Percentiles rank a stretch among this genome's conserved stretches.
Evolutionary conservation across 64 coral and sea anemone genomes (phyloP).

Genomic region (Pachyseris speciosa): DNA sequence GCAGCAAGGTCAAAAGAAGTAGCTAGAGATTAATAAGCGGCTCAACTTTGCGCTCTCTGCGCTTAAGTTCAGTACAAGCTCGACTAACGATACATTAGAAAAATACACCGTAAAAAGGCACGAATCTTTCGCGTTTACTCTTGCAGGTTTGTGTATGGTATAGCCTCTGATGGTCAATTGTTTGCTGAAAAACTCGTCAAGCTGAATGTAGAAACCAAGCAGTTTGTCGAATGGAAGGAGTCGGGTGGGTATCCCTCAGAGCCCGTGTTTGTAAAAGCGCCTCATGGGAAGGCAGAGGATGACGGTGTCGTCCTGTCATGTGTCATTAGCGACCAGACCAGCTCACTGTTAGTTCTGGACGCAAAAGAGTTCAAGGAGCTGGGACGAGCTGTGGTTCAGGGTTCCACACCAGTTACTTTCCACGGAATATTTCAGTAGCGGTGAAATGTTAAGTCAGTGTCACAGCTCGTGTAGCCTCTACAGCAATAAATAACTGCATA

Average conservation of each 20-base stretch:
- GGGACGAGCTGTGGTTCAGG: constrained; percentile 68
- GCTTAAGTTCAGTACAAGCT: too few species aligned
- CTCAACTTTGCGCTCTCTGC: too few species aligned
- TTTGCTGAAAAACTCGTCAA: constrained; percentile 62
- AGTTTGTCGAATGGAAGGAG: constrained; percentile 71
- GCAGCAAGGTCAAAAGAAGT: too few species aligned
- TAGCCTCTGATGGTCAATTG: neutral
- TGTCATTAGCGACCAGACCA: constrained; percentile 69
- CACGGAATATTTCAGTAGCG: constrained; percentile 70
- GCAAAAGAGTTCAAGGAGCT: constrained; percentile 76
- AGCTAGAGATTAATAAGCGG: too few species aligned
- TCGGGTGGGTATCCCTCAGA: constrained; percentile 61
- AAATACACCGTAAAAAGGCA: too few species aligned
- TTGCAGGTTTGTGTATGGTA: constrained; percentile 71
- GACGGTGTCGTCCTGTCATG: constrained; percentile 84
- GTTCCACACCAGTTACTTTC: constrained; percentile 43
- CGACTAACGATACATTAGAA: too few species aligned
- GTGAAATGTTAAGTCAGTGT: neutral
- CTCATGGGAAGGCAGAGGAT: constrained; percentile 70
- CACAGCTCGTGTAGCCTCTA: too few species aligned
- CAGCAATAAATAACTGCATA: too few species aligned
- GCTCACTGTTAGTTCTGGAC: constrained; percentile 80
- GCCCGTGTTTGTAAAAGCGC: constrained; percentile 83
- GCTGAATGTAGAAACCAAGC: constrained; percentile 63
- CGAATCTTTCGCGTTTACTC: neutral